Conservation (phyloP, 2,797 vertebrate species). For the Scleropages formosus region DNA sequence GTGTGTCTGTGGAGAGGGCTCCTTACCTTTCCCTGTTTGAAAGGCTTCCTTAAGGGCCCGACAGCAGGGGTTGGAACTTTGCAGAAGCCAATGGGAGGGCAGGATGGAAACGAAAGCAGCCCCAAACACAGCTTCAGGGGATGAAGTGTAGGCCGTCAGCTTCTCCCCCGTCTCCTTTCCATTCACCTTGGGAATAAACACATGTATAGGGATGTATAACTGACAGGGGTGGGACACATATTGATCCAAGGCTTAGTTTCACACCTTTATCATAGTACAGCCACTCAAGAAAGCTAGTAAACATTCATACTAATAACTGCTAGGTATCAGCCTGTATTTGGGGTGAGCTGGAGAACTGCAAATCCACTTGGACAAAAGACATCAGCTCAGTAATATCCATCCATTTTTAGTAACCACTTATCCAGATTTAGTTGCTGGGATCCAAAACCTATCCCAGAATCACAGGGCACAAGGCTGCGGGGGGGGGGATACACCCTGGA, state of each 20-base stretch:
- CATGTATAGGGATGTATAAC: conserved; percentile 8
- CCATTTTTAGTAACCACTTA: too few species aligned
- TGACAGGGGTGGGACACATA: too few species aligned
- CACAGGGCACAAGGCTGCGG: too few species aligned
- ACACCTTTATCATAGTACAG: not conserved
- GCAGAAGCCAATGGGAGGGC: conserved; percentile 81
- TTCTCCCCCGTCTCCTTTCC: conserved; percentile 78
- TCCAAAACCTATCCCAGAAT: too few species aligned
- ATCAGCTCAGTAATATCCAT: too few species aligned
- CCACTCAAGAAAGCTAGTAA: not conserved
- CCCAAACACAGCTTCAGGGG: conserved; percentile 86
- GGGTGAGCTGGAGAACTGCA: too few species aligned
- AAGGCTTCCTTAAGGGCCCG: conserved; percentile 65
- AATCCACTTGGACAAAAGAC: too few species aligned
- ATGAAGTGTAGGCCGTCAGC: conserved; percentile 79
- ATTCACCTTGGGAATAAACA: conserved; percentile 67
- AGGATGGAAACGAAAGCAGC: conserved; percentile 82
- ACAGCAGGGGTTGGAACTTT: conserved; percentile 73
- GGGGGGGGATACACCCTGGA: too few species aligned
- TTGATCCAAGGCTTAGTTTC: not conserved
- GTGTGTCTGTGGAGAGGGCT: conserved; percentile 29
- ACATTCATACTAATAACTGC: not conserved
- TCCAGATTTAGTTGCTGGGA: too few species aligned
- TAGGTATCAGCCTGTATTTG: not conserved
- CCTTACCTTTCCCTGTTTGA: conserved; percentile 74